Percentiles rank a stretch among this genome's conserved stretches.
phyloP scores from a whole-genome alignment of 2,888 invertebrate species.

The Sphinx pinastri region DNA sequence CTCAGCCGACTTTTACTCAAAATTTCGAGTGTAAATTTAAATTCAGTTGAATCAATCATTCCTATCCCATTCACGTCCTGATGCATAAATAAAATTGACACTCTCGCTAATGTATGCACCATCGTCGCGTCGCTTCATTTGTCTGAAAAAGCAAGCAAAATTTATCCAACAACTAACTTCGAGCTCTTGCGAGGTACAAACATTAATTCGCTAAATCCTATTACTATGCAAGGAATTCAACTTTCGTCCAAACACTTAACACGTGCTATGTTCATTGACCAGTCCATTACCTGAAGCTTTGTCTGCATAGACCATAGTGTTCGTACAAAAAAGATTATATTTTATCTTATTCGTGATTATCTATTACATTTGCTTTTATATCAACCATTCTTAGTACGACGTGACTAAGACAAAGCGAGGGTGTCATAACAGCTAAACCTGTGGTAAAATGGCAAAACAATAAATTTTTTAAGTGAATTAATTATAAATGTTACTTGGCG shows the following conservation, averaged over 20 bases:
- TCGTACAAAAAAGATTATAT: background rate
- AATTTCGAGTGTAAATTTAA: background rate
- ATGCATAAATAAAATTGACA: constrained; percentile 7
- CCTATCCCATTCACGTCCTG: background rate
- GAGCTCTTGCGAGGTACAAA: background rate
- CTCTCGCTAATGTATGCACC: constrained; percentile 1
- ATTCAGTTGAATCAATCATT: background rate
- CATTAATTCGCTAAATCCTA: constrained; percentile 8
- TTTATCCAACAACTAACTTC: background rate
- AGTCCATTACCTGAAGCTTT: constrained; percentile 3
- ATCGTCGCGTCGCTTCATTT: background rate
- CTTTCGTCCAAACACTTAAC: background rate
- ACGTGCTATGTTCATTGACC: constrained; percentile 2
- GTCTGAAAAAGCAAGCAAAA: background rate
- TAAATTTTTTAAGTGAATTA: too few relatives aligned
- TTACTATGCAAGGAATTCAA: constrained; percentile 15
- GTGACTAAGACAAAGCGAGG: too few relatives aligned
- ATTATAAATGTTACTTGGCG: background rate
- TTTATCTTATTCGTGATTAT: background rate
- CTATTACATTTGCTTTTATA: too few relatives aligned
- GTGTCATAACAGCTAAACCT: too few relatives aligned
- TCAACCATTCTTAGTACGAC: too few relatives aligned
- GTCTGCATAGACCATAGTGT: background rate
- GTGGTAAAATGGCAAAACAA: too few relatives aligned
- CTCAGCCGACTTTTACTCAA: too few relatives aligned